A percentile compares a stretch with the other conserved stretches of the same genome.
Conservation (phyloP, 2,113 vertebrate genomes). For the Platysteira castanea region DNA sequence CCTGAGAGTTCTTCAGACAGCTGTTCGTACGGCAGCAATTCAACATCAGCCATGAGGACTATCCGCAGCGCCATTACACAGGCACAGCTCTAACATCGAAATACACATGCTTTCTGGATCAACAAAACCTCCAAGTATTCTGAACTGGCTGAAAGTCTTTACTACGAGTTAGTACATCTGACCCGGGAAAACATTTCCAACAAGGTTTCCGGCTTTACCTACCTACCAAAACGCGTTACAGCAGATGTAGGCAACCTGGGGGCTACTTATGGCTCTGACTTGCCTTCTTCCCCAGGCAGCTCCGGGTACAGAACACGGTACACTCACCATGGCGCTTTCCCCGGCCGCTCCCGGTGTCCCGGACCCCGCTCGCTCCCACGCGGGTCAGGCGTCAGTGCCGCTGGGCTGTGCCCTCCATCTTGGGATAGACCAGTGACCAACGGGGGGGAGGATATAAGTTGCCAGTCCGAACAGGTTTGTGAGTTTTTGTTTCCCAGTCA, state of each 20-base stretch:
- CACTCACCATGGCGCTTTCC: background rate
- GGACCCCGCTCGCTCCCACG: rapidly evolving
- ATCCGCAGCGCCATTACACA: too few relatives aligned
- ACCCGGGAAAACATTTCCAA: background rate
- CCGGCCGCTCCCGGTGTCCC: rapidly evolving
- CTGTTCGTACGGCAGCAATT: background rate
- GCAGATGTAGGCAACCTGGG: rapidly evolving
- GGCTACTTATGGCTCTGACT: rapidly evolving
- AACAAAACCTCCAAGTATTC: background rate
- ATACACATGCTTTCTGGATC: rapidly evolving
- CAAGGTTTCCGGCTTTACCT: background rate
- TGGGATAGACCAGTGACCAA: background rate
- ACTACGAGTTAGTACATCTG: too few relatives aligned
- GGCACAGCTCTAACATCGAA: background rate
- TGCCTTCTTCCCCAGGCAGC: background rate
- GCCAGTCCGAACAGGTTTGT: rapidly evolving
- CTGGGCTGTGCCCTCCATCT: background rate
- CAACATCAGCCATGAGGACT: rapidly evolving
- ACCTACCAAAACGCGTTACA: rapidly evolving
- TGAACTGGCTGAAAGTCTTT: background rate
- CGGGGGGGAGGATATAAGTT: rapidly evolving
- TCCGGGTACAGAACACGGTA: rapidly evolving
- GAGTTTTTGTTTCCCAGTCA: rapidly evolving
- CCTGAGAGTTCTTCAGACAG: background rate
- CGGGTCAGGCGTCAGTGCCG: rapidly evolving